Evolutionary conservation across 2,888 invertebrate genomes (phyloP), one percentile per base, ranked within the genome.

Genomic region (Hydrotaea cyrtoneurina): DNA sequence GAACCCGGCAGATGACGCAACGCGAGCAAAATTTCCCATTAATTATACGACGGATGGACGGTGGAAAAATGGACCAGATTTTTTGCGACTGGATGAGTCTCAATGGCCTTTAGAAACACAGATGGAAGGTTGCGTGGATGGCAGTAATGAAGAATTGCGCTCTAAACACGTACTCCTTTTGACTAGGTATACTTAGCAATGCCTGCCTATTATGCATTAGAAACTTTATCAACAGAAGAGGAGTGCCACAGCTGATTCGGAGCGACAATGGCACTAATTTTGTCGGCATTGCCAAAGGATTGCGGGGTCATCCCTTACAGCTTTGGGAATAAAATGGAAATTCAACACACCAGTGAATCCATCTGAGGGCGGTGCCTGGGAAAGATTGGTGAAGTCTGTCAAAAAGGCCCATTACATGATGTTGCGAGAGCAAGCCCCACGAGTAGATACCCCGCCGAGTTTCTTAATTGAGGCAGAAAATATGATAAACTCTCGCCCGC

Each of bases 191-290:
- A 5, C 8, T 3, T 8, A 36, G 36, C 36, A 36, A 86, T 69
- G 76, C 86, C 5, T 87, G 79, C 53, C 64, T 87, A n/a, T n/a
- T n/a, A n/a, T n/a, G n/a, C n/a, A n/a, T n/a, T n/a, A n/a, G n/a
- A n/a, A n/a, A n/a, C n/a, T 86, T 86, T 43, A 62, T 86, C 3
- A 86, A 85, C 26, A 69, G 83, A 13, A 53, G 86, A 64, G 85
- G 86, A 0, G 57, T 77, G 8, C 85, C 86, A 15, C n/a, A 81
- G n/a, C 13, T 76, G 84, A 13, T 66, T 0, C 36, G 66, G 2
- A 82, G 82, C 53, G 83, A 87, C 36, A 80, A 78, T 26, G 80
- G 74, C 0, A 78, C 80, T 15, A 84, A 77, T 46, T 80, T 80
- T 46, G 78, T 83, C 10, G 84, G 86, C 1, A 17, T 82, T 0